Percentiles rank a stretch among this genome's conserved stretches.
phyloP scores from a whole-genome alignment of 2,888 invertebrate genomes.

The Lampropteryx suffumata region DNA sequence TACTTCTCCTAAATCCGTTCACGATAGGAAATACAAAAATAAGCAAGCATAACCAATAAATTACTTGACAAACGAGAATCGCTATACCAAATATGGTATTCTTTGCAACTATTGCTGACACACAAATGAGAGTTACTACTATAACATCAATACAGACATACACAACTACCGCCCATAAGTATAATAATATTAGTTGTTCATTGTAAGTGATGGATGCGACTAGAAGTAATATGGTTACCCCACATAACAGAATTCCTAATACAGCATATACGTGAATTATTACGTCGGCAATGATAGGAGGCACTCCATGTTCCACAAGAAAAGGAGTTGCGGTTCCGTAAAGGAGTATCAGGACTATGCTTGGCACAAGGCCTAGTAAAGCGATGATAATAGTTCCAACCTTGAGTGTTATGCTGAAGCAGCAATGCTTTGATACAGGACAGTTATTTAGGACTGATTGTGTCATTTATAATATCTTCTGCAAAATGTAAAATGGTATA shows the following conservation, averaged over 20 bases:
- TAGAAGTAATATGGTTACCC: slow-evolving; percentile 45
- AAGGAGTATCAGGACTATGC: slow-evolving; percentile 41
- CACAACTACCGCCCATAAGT: slow-evolving; percentile 48
- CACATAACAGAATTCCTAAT: slow-evolving; percentile 47
- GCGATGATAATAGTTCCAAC: slow-evolving; percentile 51
- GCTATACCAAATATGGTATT: slow-evolving; percentile 26
- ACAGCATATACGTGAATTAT: slow-evolving; percentile 46
- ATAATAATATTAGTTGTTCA: slow-evolving; percentile 52
- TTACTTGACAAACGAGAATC: slow-evolving; percentile 34
- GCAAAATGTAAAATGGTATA: too few species aligned
- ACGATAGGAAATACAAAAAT: slow-evolving; percentile 48
- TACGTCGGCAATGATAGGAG: slow-evolving; percentile 24
- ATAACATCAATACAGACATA: slow-evolving; percentile 47
- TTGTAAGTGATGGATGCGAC: slow-evolving; percentile 49
- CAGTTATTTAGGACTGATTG: slow-evolving; percentile 33
- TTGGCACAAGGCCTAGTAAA: slow-evolving; percentile 44
- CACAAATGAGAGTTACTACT: slow-evolving; percentile 32
- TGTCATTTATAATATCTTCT: slow-evolving; percentile 2
- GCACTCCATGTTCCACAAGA: slow-evolving; percentile 37
- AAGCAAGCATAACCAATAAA: slow-evolving; percentile 50
- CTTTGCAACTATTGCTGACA: slow-evolving; percentile 30
- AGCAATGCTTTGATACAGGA: slow-evolving; percentile 44
- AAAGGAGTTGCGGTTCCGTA: slow-evolving; percentile 33
- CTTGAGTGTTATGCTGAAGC: slow-evolving; percentile 48
- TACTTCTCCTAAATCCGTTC: slow-evolving; percentile 59